Percentiles rank a stretch among this genome's conserved stretches.
Evolutionary conservation across 1,140 invertebrate species (phyloP).

Genomic region (Phocides pigmalion): DNA sequence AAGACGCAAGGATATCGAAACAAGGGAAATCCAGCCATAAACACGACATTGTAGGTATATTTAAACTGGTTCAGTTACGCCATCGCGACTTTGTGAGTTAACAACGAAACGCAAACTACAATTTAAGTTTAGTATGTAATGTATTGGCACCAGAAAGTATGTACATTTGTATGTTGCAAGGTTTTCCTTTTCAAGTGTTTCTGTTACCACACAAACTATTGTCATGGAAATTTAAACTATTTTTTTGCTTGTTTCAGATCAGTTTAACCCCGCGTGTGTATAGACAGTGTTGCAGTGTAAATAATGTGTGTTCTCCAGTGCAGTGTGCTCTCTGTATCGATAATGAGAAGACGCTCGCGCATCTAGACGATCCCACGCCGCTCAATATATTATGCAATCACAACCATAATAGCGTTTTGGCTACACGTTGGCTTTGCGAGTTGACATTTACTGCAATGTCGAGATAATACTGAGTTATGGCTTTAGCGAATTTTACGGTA

Average conservation of each 20-base stretch:
- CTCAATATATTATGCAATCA: slow-evolving; percentile 62
- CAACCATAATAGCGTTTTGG: slow-evolving; percentile 49
- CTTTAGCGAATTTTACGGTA: slow-evolving; percentile 71
- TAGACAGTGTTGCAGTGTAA: slow-evolving; percentile 43
- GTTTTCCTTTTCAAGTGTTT: neutral
- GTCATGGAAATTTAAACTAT: slow-evolving; percentile 1
- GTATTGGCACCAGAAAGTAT: neutral
- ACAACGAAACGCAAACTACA: neutral
- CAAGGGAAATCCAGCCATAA: slow-evolving; percentile 69
- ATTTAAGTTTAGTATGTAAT: neutral
- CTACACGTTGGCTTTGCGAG: slow-evolving; percentile 49
- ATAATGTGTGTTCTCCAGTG: slow-evolving; percentile 47
- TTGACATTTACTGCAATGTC: slow-evolving; percentile 69
- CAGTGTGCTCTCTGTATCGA: slow-evolving; percentile 48
- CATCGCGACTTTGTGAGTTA: slow-evolving; percentile 38
- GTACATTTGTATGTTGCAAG: neutral
- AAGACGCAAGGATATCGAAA: slow-evolving; percentile 72
- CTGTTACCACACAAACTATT: neutral
- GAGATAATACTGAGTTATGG: slow-evolving; percentile 66
- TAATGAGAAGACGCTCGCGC: slow-evolving; percentile 58
- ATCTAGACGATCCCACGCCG: slow-evolving; percentile 54
- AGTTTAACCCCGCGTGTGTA: slow-evolving; percentile 22
- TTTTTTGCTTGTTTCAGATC: slow-evolving; percentile 59
- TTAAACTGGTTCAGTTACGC: slow-evolving; percentile 41
- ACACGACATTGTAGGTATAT: slow-evolving; percentile 40